A percentile compares a stretch with the other conserved stretches of the same genome.
phyloP scores from a whole-genome alignment of 92 coral and sea anemone genomes.

The Porites cylindrica region DNA sequence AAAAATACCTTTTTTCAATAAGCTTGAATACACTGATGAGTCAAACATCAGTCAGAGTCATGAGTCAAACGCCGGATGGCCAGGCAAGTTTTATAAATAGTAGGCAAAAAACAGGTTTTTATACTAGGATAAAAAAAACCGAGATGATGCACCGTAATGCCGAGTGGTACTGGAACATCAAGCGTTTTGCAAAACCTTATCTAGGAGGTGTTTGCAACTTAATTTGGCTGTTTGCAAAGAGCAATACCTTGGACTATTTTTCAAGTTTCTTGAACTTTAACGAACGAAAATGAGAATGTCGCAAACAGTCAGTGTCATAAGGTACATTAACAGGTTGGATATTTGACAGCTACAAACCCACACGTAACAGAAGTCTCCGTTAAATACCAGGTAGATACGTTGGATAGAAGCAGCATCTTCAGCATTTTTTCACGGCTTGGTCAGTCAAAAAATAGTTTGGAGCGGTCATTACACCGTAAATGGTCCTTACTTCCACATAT shows the following conservation, averaged over 20 bases:
- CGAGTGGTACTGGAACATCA: neutral
- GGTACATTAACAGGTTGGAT: too few relatives aligned
- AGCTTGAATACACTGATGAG: too few relatives aligned
- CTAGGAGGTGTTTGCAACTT: neutral
- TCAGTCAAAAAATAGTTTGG: slow-evolving; percentile 72
- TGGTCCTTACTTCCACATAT: slow-evolving; percentile 84
- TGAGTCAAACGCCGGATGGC: too few relatives aligned
- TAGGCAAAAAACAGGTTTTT: too few relatives aligned
- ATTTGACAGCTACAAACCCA: too few relatives aligned
- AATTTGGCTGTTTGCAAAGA: neutral
- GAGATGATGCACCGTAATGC: neutral
- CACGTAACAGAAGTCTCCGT: too few relatives aligned
- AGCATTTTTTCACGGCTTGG: neutral
- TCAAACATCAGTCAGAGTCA: too few relatives aligned
- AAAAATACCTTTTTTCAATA: too few relatives aligned
- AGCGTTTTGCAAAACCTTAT: neutral
- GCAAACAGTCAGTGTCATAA: neutral
- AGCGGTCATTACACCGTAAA: slow-evolving; percentile 69
- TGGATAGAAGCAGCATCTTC: neutral
- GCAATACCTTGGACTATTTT: neutral
- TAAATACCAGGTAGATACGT: too few relatives aligned
- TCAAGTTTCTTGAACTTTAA: neutral
- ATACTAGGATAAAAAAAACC: neutral
- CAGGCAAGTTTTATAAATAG: too few relatives aligned
- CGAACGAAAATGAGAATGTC: neutral